phyloP scores from a whole-genome alignment of 1,140 invertebrate species.

The Artemia franciscana region DNA sequence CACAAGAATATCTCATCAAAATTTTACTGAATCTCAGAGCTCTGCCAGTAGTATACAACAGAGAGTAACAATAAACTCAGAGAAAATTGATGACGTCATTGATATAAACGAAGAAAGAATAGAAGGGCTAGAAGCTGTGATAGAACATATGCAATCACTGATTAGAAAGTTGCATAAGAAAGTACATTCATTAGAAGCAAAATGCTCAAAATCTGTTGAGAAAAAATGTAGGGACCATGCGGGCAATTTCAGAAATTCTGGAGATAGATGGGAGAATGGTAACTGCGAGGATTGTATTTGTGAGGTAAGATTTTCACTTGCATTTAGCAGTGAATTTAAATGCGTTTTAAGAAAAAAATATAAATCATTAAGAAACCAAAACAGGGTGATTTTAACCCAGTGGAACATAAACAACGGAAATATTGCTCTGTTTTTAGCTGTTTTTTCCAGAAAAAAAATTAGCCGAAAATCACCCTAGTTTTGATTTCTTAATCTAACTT shows the following conservation, averaged over 20 bases:
- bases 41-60: not conserved
- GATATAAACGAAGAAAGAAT: slow-evolving; percentile 26
- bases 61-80: not conserved
- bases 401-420: no score
- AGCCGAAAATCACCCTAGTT: no score
- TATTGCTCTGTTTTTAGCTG: no score
- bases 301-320: no score
- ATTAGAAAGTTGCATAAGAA: slow-evolving; percentile 23
- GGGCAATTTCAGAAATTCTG: slow-evolving; percentile 21
- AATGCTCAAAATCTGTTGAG: slow-evolving; percentile 17
- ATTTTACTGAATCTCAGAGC: not conserved
- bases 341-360: no score
- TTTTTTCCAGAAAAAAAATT: no score
- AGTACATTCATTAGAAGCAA: slow-evolving; percentile 21
- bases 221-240: slow-evolving; percentile 22
- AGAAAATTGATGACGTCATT: not conserved
- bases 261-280: slow-evolving; percentile 26
- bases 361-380: no score
- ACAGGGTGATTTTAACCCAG: no score
- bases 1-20: not conserved
- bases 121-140: slow-evolving; percentile 28
- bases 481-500: no score
- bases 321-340: no score
- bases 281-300: slow-evolving; percentile 29
- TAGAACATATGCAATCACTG: slow-evolving; percentile 28